These are phyloP conservation scores for Ia io DNA, from an alignment of 2,113 vertebrate species.

Conservation along the genomic window DNA sequence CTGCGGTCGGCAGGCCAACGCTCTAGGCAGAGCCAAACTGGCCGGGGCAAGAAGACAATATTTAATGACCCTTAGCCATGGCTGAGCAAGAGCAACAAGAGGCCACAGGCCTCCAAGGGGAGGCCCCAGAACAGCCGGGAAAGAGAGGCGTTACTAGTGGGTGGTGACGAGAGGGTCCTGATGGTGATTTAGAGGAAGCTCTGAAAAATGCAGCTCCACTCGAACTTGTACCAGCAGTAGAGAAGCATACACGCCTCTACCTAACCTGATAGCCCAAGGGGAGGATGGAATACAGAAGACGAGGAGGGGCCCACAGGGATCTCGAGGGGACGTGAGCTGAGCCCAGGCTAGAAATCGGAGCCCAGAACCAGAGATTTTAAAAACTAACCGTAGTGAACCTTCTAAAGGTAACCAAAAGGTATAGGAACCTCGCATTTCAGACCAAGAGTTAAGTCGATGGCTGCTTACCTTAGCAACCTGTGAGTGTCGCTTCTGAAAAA, in stretches of 20 bases:
- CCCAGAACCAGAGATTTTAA: constrained; percentile 24
- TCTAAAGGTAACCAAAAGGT: not conserved
- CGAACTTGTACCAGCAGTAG: not conserved
- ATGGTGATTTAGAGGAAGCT: not conserved
- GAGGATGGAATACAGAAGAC: not conserved
- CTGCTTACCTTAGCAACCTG: not conserved
- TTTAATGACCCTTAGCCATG: not conserved
- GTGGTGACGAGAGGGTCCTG: not conserved
- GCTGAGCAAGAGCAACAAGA: not conserved
- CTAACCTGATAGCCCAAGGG: not conserved
- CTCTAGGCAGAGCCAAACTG: too few species aligned
- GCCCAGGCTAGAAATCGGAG: not conserved
- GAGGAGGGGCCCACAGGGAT: not conserved
- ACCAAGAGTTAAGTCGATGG: not conserved
- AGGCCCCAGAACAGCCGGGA: not conserved
- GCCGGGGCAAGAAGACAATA: not conserved
- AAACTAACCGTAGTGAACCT: not conserved
- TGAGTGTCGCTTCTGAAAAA: not conserved
- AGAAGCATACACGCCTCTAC: not conserved
- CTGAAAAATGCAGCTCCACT: not conserved
- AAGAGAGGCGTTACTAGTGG: not conserved
- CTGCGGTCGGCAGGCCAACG: too few species aligned
- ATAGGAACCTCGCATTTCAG: not conserved
- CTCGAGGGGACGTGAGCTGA: not conserved
- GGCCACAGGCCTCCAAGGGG: not conserved